Percentiles rank a stretch among this genome's conserved stretches.
Conservation (phyloP, 2,113 vertebrate genomes). For the Cyanoderma ruficeps region DNA sequence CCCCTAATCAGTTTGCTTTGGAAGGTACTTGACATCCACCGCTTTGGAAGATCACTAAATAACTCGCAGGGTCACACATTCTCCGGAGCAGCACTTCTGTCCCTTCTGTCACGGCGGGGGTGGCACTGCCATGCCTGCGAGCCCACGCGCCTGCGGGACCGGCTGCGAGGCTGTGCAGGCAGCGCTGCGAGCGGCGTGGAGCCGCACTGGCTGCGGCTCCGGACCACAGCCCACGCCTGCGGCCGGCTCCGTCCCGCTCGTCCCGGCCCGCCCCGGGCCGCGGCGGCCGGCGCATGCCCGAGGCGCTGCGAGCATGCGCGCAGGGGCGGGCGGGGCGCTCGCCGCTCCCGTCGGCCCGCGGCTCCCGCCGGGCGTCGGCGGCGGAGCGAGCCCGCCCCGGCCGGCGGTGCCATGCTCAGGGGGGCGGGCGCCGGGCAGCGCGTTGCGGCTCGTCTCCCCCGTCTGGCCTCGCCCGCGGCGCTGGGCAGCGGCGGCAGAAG, state of each 20-base stretch:
- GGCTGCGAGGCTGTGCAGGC: background rate
- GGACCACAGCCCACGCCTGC: too few relatives aligned
- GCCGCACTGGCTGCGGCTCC: too few relatives aligned
- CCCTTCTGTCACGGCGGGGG: background rate
- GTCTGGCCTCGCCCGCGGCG: background rate
- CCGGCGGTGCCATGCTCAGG: background rate
- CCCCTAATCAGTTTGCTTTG: background rate
- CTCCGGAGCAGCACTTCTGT: background rate
- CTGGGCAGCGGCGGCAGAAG: background rate
- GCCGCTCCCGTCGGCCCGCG: too few relatives aligned
- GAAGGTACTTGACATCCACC: fast-evolving
- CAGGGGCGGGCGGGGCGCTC: too few relatives aligned
- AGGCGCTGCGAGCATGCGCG: too few relatives aligned
- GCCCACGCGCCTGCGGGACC: background rate
- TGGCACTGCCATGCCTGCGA: background rate
- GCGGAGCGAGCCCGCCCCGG: background rate
- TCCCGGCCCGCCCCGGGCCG: too few relatives aligned
- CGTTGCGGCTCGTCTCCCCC: background rate
- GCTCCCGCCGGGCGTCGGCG: background rate
- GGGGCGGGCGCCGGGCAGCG: background rate
- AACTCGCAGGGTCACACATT: too few relatives aligned
- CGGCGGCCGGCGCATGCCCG: too few relatives aligned
- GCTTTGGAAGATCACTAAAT: background rate
- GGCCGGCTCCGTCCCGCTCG: too few relatives aligned
- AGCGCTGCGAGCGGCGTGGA: background rate